These are phyloP conservation scores for Hydrochoerus hydrochaeris DNA, from an alignment of 2,113 vertebrate species.

Conservation along the genomic window DNA sequence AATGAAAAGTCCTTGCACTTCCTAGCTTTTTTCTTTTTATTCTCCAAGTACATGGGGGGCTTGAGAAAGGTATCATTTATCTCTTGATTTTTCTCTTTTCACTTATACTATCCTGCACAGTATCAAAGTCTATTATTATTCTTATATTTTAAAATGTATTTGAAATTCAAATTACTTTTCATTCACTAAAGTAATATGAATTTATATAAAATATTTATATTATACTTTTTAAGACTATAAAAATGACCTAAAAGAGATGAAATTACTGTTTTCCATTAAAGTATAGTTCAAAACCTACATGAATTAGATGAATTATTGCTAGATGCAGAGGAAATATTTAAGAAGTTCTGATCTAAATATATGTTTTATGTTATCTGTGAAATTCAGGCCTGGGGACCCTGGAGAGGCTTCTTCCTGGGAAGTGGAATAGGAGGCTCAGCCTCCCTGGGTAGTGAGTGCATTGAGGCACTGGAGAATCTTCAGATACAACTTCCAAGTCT, in stretches of 20 bases:
- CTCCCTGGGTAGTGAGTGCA: fast-evolving
- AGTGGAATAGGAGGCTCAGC: not conserved
- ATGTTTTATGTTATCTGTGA: not conserved
- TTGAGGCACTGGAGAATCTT: not conserved
- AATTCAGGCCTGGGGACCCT: not conserved
- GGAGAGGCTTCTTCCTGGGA: not conserved
- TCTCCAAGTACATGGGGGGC: not conserved
- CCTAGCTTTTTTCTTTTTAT: not conserved
- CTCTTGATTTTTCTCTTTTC: not conserved
- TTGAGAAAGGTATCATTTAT: not conserved
- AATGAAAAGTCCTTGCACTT: not conserved
- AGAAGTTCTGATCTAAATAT: not conserved
- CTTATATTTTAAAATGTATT: not conserved
- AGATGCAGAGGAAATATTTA: not conserved
- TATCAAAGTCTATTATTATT: not conserved
- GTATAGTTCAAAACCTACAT: not conserved
- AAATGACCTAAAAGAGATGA: not conserved
- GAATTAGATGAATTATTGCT: not conserved
- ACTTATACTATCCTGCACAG: not conserved
- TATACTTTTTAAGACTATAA: not conserved
- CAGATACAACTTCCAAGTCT: not conserved
- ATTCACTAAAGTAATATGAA: not conserved
- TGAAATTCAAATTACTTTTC: slow-evolving; percentile 9
- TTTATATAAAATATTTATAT: not conserved
- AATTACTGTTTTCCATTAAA: not conserved